phyloP scores from a whole-genome alignment of 2,888 invertebrate species.

The Limenitis arthemis region DNA sequence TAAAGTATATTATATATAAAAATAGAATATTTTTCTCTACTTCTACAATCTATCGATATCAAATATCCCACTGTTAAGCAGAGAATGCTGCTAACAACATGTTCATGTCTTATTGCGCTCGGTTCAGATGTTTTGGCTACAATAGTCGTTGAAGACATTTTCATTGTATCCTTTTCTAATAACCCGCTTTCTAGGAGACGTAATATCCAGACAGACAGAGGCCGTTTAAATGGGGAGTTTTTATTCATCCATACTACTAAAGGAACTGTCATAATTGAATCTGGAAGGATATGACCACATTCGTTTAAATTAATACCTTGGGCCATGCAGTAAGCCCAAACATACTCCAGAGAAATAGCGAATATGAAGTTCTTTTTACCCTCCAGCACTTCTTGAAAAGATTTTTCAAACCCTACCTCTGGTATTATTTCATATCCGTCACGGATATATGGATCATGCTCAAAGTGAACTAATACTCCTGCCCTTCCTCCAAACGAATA shows the following conservation, averaged over 20 bases:
- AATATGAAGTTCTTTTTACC: slow-evolving; percentile 42
- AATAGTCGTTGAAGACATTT: slow-evolving; percentile 27
- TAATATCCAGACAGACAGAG: slow-evolving; percentile 42
- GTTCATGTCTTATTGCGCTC: slow-evolving; percentile 40
- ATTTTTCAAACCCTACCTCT: slow-evolving; percentile 41
- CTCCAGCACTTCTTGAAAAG: slow-evolving; percentile 40
- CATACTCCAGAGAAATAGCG: slow-evolving; percentile 49
- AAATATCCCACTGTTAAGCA: slow-evolving; percentile 40
- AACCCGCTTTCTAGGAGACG: slow-evolving; percentile 47
- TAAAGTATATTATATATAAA: slow-evolving; percentile 6
- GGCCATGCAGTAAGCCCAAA: slow-evolving; percentile 42
- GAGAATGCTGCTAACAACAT: slow-evolving; percentile 43
- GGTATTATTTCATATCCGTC: slow-evolving; percentile 40
- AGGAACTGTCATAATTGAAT: slow-evolving; percentile 49
- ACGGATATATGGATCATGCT: slow-evolving; percentile 43
- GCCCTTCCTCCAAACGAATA: slow-evolving; percentile 46
- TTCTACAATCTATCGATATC: slow-evolving; percentile 27
- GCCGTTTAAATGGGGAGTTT: slow-evolving; percentile 40
- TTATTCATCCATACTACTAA: slow-evolving; percentile 49
- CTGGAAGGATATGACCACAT: slow-evolving; percentile 47
- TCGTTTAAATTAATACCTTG: slow-evolving; percentile 44
- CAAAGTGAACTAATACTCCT: slow-evolving; percentile 45
- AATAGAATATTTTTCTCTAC: slow-evolving; percentile 1
- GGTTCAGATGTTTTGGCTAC: slow-evolving; percentile 33
- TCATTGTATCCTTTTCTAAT: slow-evolving; percentile 34